Percentiles rank a stretch among this genome's conserved stretches.
phyloP scores from a whole-genome alignment of 2,797 vertebrate species.

The Apogon hyalosoma region DNA sequence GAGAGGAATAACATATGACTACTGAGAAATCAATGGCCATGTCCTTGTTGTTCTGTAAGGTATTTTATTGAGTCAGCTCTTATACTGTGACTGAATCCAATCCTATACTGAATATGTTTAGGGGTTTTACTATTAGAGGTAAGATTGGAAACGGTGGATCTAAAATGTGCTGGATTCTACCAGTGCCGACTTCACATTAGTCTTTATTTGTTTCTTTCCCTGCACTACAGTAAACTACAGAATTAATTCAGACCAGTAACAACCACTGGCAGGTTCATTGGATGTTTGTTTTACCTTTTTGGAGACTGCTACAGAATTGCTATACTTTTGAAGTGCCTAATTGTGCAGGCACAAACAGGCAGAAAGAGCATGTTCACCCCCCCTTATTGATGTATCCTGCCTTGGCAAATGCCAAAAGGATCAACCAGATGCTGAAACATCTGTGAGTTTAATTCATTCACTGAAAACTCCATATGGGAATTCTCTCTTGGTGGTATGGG shows the following conservation, averaged over 20 bases:
- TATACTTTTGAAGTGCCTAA: slow-evolving; percentile 62
- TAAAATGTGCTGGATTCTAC: no score
- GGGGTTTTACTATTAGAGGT: no score
- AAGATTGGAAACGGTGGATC: no score
- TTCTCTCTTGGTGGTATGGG: slow-evolving; percentile 62
- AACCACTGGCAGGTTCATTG: neutral
- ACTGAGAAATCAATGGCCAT: no score
- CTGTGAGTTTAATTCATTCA: slow-evolving; percentile 73
- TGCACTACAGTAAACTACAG: neutral
- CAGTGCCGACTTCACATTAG: neutral
- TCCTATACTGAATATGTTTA: no score
- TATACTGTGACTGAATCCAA: no score
- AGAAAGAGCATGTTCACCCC: slow-evolving; percentile 39
- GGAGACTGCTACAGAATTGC: slow-evolving; percentile 24
- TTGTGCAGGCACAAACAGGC: slow-evolving; percentile 50
- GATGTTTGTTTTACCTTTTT: slow-evolving; percentile 33
- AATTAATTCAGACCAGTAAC: slow-evolving; percentile 9
- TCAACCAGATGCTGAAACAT: slow-evolving; percentile 80
- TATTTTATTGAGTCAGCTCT: no score
- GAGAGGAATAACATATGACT: no score
- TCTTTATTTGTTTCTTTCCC: no score
- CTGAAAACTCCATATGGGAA: slow-evolving; percentile 72
- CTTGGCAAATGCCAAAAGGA: slow-evolving; percentile 77
- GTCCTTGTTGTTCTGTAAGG: no score
- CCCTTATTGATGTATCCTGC: slow-evolving; percentile 57